Conservation (phyloP, 2,888 invertebrate species). For the Drosophila recens region DNA sequence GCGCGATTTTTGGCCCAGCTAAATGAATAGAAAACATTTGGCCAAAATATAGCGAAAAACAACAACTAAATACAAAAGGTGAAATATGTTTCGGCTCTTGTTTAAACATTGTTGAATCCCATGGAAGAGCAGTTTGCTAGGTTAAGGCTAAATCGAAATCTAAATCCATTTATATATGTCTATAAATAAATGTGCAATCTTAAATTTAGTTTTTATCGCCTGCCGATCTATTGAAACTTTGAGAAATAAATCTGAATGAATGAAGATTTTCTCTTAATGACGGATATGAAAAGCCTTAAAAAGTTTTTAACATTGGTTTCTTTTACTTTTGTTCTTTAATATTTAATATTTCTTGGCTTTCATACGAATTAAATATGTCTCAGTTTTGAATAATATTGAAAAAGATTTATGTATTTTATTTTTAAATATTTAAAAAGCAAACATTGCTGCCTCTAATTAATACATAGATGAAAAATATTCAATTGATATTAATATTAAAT, state of each 20-base stretch:
- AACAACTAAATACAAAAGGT: conserved; percentile 27
- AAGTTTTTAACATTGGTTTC: not conserved
- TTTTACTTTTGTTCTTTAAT: not conserved
- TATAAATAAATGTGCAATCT: conserved; percentile 9
- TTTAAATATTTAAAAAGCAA: too few species aligned
- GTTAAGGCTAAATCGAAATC: conserved; percentile 31
- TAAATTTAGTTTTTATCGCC: conserved; percentile 6
- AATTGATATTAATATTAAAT: too few species aligned
- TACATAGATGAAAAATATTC: too few species aligned
- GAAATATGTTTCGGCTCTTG: conserved; percentile 15
- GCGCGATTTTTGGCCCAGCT: conserved; percentile 16
- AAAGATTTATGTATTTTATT: too few species aligned
- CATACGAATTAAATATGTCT: too few species aligned
- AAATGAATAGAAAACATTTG: conserved; percentile 26
- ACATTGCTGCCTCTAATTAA: too few species aligned
- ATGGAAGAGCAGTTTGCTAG: conserved; percentile 24
- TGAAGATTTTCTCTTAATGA: not conserved
- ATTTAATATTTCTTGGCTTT: too few species aligned
- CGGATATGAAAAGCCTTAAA: not conserved
- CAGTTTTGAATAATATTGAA: too few species aligned
- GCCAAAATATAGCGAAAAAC: conserved; percentile 13
- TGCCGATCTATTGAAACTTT: not conserved
- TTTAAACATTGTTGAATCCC: conserved; percentile 3
- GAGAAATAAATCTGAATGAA: not conserved
- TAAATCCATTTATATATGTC: conserved; percentile 7